A percentile compares a stretch with the other conserved stretches of the same genome.
Conservation (phyloP, 2,113 vertebrate genomes). For the Ceratotherium simum region DNA sequence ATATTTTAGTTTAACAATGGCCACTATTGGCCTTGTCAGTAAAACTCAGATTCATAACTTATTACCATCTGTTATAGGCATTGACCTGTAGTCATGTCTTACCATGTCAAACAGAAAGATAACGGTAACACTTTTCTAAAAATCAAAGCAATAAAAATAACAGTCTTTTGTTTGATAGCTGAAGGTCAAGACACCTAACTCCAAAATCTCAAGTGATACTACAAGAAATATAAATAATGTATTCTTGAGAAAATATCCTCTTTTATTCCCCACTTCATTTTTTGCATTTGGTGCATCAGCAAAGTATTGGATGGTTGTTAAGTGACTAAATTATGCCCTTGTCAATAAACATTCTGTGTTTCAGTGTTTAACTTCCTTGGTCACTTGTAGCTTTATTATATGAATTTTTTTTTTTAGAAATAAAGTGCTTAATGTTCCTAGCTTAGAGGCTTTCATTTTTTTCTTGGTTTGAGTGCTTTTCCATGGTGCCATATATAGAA, state of each 20-base stretch:
- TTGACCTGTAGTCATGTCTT: background rate
- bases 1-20: background rate
- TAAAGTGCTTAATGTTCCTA: background rate
- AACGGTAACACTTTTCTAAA: background rate
- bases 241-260: background rate
- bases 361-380: background rate
- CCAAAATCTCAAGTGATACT: background rate
- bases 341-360: background rate
- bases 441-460: background rate
- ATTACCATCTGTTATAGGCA: background rate
- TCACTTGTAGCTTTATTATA: background rate
- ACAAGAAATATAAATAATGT: background rate
- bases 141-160: background rate
- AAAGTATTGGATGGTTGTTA: background rate
- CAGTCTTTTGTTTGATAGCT: background rate
- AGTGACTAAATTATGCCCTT: background rate
- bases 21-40: background rate
- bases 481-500: background rate
- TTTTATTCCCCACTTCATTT: background rate
- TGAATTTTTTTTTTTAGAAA: background rate
- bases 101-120: background rate
- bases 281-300: background rate
- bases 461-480: background rate
- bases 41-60: background rate
- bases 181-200: background rate